Evolutionary conservation across 2,113 vertebrate genomes (phyloP).

Genomic region (Eolophus roseicapilla): DNA sequence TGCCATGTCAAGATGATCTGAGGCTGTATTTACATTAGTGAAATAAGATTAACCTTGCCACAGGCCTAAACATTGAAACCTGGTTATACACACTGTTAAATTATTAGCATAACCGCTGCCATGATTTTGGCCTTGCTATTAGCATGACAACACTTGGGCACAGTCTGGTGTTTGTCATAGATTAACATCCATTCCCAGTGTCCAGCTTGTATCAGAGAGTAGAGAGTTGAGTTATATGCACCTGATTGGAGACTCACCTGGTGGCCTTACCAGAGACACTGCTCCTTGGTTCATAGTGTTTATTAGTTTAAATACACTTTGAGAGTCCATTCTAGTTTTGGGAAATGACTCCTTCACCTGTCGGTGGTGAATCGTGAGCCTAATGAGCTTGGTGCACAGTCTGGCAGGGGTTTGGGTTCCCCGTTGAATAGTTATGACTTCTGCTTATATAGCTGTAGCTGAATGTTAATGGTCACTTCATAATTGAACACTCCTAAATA

Average conservation of each 20-base stretch:
- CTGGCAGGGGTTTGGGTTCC: background rate
- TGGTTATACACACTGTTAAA: background rate
- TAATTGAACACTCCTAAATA: background rate
- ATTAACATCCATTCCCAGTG: background rate
- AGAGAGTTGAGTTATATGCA: background rate
- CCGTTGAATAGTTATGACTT: background rate
- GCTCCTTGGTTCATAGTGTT: background rate
- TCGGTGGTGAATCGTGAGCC: background rate
- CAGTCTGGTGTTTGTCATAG: background rate
- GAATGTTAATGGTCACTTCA: background rate
- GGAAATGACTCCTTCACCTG: background rate
- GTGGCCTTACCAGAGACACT: background rate
- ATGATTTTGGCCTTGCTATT: background rate
- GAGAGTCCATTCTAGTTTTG: background rate
- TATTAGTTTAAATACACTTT: background rate
- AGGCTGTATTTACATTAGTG: background rate
- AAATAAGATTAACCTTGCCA: background rate
- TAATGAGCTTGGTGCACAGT: background rate
- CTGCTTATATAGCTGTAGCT: background rate
- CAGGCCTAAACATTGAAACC: background rate
- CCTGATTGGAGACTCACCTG: background rate
- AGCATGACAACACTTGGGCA: background rate
- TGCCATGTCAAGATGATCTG: background rate
- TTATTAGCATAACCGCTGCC: background rate
- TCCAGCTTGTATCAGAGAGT: background rate